Evolutionary conservation across 2,113 vertebrate genomes (phyloP).

Genomic region (Leptodactylus fuscus): DNA sequence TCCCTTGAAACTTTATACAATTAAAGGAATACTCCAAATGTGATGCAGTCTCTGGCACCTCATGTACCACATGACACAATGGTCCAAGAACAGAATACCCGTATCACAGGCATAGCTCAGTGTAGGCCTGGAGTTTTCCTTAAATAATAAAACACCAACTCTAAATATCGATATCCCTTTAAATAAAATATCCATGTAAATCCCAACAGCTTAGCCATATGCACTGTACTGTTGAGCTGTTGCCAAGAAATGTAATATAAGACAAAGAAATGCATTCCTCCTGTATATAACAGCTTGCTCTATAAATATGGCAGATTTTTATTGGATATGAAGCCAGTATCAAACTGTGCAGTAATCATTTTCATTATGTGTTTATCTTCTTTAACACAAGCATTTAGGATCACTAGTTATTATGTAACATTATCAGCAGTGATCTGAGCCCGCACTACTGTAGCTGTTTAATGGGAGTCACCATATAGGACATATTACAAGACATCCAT

Average conservation of each 20-base stretch:
- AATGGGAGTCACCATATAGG: too few species aligned
- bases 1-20: neutral
- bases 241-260: slow-evolving; percentile 46
- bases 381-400: neutral
- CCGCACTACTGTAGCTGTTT: too few species aligned
- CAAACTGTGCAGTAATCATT: slow-evolving; percentile 47
- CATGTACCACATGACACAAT: neutral
- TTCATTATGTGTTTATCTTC: slow-evolving; percentile 44
- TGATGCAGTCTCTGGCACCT: neutral
- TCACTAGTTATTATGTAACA: neutral
- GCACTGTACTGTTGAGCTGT: neutral
- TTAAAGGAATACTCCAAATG: neutral
- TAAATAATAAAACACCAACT: neutral
- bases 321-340: slow-evolving; percentile 5
- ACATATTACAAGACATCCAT: too few species aligned
- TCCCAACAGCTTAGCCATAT: slow-evolving; percentile 27
- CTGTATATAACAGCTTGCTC: slow-evolving; percentile 8
- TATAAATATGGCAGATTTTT: slow-evolving; percentile 45
- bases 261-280: slow-evolving; percentile 7
- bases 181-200: slow-evolving; percentile 10
- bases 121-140: neutral
- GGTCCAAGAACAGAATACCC: neutral
- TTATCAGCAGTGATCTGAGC: neutral
- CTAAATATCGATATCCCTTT: neutral
- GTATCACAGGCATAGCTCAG: neutral